A percentile compares a stretch with the other conserved stretches of the same genome.
These are phyloP conservation scores for Pollenia amentaria DNA, from an alignment of 2,888 invertebrate genomes.

Conservation along the genomic window DNA sequence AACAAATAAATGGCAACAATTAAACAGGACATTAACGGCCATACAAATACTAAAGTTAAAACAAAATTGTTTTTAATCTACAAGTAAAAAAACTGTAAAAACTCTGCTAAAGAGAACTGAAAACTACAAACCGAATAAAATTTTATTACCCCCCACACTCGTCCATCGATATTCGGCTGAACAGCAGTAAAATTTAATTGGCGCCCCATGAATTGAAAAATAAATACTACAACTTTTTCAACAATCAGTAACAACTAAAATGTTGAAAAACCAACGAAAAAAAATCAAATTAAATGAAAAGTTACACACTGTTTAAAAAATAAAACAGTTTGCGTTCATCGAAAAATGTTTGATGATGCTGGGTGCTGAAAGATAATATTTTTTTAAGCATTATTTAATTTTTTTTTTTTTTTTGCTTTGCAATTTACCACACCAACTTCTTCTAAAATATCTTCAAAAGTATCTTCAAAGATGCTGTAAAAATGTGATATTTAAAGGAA, in stretches of 20 bases:
- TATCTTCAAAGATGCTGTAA: slow-evolving; percentile 12
- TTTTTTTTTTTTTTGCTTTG: slow-evolving; percentile 22
- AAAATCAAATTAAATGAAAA: slow-evolving; percentile 1
- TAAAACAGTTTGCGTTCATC: slow-evolving; percentile 52
- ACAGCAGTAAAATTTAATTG: slow-evolving; percentile 52
- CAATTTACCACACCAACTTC: slow-evolving; percentile 28
- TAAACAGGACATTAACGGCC: slow-evolving; percentile 41
- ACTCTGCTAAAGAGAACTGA: not conserved
- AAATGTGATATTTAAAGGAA: not conserved
- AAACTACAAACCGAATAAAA: not conserved
- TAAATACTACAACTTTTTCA: slow-evolving; percentile 43
- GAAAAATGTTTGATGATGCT: slow-evolving; percentile 52
- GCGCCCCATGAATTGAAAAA: slow-evolving; percentile 56
- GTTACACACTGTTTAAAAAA: slow-evolving; percentile 14
- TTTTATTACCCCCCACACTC: slow-evolving; percentile 10
- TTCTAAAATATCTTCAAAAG: slow-evolving; percentile 20
- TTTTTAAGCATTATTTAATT: slow-evolving; percentile 30
- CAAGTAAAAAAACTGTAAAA: not conserved
- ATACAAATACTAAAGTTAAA: slow-evolving; percentile 3
- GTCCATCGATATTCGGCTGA: not conserved
- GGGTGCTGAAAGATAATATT: slow-evolving; percentile 63
- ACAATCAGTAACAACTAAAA: slow-evolving; percentile 60
- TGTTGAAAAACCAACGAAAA: not conserved
- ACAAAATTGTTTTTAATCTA: slow-evolving; percentile 9
- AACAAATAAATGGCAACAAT: slow-evolving; percentile 42